phyloP scores from a whole-genome alignment of 2,888 invertebrate species.

The Laothoe populi region DNA sequence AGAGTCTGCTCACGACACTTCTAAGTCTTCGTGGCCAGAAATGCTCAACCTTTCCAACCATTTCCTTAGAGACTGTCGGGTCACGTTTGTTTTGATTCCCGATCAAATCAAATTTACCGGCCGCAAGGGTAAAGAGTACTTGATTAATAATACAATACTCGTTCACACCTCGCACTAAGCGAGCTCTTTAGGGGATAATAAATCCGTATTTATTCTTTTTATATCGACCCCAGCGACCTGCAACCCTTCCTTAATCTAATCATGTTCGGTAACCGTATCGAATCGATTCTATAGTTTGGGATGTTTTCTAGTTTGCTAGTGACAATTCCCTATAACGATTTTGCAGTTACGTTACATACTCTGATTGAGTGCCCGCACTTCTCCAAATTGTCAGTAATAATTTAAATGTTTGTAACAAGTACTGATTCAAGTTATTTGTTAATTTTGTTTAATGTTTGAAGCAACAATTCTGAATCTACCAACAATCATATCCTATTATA shows the following conservation, averaged over 20 bases:
- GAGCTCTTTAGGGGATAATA: slow-evolving; percentile 81
- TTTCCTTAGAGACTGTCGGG: slow-evolving; percentile 31
- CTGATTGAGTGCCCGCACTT: too few species aligned
- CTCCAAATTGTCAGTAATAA: too few species aligned
- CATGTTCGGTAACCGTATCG: slow-evolving; percentile 70
- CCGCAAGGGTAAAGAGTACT: slow-evolving; percentile 66
- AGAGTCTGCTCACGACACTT: not conserved
- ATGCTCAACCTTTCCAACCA: slow-evolving; percentile 1
- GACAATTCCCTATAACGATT: slow-evolving; percentile 10
- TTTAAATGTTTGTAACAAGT: too few species aligned
- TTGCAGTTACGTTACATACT: not conserved
- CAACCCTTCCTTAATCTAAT: slow-evolving; percentile 77
- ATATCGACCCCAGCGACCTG: slow-evolving; percentile 57
- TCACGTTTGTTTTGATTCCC: slow-evolving; percentile 72
- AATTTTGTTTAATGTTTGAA: too few species aligned
- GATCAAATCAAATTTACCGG: slow-evolving; percentile 73
- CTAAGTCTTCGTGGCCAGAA: slow-evolving; percentile 1
- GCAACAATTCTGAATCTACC: too few species aligned
- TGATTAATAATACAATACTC: slow-evolving; percentile 78
- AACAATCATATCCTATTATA: too few species aligned
- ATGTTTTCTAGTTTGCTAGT: not conserved
- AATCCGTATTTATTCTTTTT: slow-evolving; percentile 84
- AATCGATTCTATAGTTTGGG: slow-evolving; percentile 67
- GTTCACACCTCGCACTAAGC: slow-evolving; percentile 80
- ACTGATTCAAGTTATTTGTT: too few species aligned